Percentiles rank a stretch among this genome's conserved stretches.
Conservation (phyloP, 2,113 vertebrate genomes). For the Solea solea region DNA sequence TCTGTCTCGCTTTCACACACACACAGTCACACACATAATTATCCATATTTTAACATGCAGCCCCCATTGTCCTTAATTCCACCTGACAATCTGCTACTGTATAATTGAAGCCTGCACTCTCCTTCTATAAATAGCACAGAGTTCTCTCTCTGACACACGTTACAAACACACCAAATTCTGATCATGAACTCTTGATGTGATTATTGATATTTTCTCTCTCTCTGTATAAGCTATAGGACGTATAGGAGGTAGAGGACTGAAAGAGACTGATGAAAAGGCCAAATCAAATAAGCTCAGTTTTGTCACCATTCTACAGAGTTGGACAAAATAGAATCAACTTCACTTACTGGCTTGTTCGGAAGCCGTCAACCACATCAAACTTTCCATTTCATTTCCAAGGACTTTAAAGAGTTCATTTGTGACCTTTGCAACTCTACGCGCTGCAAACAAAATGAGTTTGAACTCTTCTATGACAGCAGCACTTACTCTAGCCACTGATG, state of each 20-base stretch:
- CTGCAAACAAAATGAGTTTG: not conserved
- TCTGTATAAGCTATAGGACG: not conserved
- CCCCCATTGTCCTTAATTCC: slow-evolving; percentile 61
- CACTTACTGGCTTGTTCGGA: not conserved
- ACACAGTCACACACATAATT: slow-evolving; percentile 14
- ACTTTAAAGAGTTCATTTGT: not conserved
- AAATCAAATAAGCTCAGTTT: not conserved
- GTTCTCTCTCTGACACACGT: slow-evolving; percentile 24
- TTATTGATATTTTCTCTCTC: not conserved
- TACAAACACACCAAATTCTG: too few relatives aligned
- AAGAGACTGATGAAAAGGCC: not conserved
- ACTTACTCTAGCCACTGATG: not conserved
- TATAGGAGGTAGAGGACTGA: not conserved
- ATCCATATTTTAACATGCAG: slow-evolving; percentile 55
- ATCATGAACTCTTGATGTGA: not conserved
- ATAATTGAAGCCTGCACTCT: slow-evolving; percentile 46
- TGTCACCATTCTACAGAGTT: not conserved
- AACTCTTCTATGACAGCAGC: not conserved
- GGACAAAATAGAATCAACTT: not conserved
- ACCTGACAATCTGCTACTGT: slow-evolving; percentile 65
- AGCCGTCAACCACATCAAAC: not conserved
- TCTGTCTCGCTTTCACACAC: not conserved
- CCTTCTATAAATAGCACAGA: slow-evolving; percentile 41
- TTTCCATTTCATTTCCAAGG: not conserved
- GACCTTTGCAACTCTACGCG: not conserved